Base-by-base conservation (phyloP, 2,113 vertebrate species). In the Tenebrosternarchus preto region DNA sequence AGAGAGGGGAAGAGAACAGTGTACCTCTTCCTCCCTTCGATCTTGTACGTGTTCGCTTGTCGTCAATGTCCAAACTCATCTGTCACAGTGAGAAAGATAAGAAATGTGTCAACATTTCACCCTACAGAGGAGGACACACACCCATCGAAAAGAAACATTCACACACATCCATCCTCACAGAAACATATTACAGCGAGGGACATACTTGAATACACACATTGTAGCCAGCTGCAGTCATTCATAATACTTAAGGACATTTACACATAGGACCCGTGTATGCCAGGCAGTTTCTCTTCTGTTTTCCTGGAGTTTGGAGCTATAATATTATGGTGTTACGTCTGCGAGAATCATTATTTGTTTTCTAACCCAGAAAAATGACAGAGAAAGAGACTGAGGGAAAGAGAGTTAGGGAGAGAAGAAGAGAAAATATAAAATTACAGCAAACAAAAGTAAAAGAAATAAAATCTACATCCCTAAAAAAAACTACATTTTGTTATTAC, bases 21-120 rank as follows among this genome's bases (percentile, higher is more conserved):
- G 94, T 88, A 99, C 97, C 96, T 95, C 95, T 92, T 88, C 95
- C 88, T 88, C 95, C 94, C 91, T 98, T 98, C 81, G 97, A 98
- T 70, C 96, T 92, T 0, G 96, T 97, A 43, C 97, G 95, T 83
- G 95, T 92, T 89, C 96, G 91, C 91, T 96, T 98, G 66, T 97
- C 94, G 0, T 96, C 96, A 86, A 91, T 93, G 85, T 98, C 96
- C 85, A 96, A 93, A 91, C 94, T 99, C 97, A 98, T 98, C 97
- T 98, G 93, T 75, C 90, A 27, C 27, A 36, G 33, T 36, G 3
- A 84, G 71, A 57, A 19, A 69, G 39, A 74, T 24, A 80, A 50
- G 12, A 11, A 25, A 25, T 59, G 43, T 33, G 53, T 78, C 11
- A 56, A 31, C 16, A 29, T 39, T 66, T 73, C 39, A 27, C 33